phyloP scores from a whole-genome alignment of 2,113 vertebrate species.

The Rattus rattus region DNA sequence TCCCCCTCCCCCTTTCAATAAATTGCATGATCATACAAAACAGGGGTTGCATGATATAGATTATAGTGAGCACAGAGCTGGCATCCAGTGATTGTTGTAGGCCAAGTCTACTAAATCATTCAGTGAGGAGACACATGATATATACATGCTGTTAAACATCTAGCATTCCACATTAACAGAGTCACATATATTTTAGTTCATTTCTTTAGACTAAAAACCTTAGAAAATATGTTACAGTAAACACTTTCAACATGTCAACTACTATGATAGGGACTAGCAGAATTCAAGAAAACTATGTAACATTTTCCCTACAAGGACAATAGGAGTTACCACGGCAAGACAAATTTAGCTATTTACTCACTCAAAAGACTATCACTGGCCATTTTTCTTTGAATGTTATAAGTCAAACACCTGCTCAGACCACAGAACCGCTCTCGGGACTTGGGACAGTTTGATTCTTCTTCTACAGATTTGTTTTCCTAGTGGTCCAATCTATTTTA shows the following conservation, averaged over 20 bases:
- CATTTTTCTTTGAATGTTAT: background rate
- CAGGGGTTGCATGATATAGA: background rate
- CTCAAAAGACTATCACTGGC: background rate
- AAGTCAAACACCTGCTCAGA: background rate
- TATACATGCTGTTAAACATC: background rate
- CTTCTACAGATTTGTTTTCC: background rate
- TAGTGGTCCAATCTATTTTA: background rate
- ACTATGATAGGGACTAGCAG: background rate
- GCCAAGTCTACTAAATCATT: background rate
- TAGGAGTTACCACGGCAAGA: background rate
- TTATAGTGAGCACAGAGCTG: background rate
- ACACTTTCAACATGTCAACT: background rate
- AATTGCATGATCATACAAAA: background rate
- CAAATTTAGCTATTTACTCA: background rate
- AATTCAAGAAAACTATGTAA: conserved; percentile 32
- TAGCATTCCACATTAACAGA: conserved; percentile 14
- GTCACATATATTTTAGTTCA: background rate
- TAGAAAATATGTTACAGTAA: background rate
- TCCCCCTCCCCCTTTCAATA: background rate
- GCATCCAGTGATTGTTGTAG: background rate
- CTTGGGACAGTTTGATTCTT: background rate
- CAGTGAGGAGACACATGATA: background rate
- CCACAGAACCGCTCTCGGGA: background rate
- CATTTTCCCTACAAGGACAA: background rate
- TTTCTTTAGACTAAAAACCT: background rate